Conservation (phyloP, 2,113 vertebrate species). For the Casuarius casuarius region DNA sequence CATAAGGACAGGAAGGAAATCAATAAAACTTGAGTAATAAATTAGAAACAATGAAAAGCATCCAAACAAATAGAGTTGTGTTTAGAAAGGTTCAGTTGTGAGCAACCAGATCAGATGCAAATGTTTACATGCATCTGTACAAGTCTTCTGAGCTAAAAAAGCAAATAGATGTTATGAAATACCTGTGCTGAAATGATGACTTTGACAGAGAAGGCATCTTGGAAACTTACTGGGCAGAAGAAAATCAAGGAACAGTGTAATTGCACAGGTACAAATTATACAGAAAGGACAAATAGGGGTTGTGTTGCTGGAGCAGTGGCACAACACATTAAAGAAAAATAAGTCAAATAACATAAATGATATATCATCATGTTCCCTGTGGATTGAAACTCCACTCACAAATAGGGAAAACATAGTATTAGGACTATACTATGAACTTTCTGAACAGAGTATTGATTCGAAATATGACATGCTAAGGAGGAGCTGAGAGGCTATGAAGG, state of each 20-base stretch:
- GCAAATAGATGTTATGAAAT: not conserved
- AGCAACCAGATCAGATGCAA: not conserved
- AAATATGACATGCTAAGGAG: not conserved
- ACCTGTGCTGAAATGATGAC: not conserved
- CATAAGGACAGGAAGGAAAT: not conserved
- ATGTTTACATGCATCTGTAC: not conserved
- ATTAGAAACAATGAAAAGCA: not conserved
- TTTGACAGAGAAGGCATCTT: not conserved
- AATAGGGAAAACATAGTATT: not conserved
- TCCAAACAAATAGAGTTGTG: not conserved
- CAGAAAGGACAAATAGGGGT: not conserved
- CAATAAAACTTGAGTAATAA: not conserved
- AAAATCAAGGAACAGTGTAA: not conserved
- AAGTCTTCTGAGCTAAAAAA: not conserved
- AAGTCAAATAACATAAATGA: not conserved
- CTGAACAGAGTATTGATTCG: not conserved
- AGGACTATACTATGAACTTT: not conserved
- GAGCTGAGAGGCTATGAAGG: not conserved
- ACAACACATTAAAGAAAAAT: not conserved
- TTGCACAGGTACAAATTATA: not conserved
- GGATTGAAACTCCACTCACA: not conserved
- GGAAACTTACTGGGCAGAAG: not conserved
- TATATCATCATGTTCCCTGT: not conserved
- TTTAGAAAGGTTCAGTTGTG: not conserved
- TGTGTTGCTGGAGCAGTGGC: not conserved